phyloP scores from a whole-genome alignment of 2,888 invertebrate genomes.

The Epistrophe eligans region DNA sequence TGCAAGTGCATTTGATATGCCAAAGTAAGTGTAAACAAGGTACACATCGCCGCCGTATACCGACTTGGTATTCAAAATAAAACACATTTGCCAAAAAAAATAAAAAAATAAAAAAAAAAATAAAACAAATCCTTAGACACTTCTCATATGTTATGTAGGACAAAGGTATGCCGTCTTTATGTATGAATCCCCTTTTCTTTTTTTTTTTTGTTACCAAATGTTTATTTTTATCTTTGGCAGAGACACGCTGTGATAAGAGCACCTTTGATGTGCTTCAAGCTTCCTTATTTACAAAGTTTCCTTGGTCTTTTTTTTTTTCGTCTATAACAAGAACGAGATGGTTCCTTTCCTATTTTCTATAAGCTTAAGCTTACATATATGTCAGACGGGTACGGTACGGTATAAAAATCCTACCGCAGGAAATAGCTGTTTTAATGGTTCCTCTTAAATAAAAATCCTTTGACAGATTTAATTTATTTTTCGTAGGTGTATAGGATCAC shows the following conservation, averaged over 20 bases:
- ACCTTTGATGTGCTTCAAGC: constrained; percentile 7
- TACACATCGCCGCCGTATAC: too few species aligned
- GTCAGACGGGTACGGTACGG: neutral
- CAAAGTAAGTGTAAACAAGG: constrained; percentile 19
- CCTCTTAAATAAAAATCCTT: constrained; percentile 6
- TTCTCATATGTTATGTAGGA: neutral
- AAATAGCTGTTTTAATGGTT: neutral
- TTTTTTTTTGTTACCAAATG: neutral
- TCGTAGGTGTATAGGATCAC: neutral
- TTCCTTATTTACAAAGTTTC: neutral
- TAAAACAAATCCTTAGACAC: constrained; percentile 1
- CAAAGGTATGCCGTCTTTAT: neutral
- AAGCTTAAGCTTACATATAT: neutral
- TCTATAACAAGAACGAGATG: neutral
- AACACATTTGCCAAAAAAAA: neutral
- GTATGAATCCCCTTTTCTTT: neutral
- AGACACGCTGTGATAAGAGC: neutral
- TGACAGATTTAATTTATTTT: constrained; percentile 5
- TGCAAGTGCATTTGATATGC: constrained; percentile 6
- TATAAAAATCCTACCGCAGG: neutral
- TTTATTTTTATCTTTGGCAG: neutral
- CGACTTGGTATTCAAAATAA: neutral
- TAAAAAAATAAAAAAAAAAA: too few species aligned
- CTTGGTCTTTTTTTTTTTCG: neutral
- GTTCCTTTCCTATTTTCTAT: neutral